Percentiles rank a stretch among this genome's conserved stretches.
phyloP scores from a whole-genome alignment of 2,888 invertebrate species.

The Acleris emargana region DNA sequence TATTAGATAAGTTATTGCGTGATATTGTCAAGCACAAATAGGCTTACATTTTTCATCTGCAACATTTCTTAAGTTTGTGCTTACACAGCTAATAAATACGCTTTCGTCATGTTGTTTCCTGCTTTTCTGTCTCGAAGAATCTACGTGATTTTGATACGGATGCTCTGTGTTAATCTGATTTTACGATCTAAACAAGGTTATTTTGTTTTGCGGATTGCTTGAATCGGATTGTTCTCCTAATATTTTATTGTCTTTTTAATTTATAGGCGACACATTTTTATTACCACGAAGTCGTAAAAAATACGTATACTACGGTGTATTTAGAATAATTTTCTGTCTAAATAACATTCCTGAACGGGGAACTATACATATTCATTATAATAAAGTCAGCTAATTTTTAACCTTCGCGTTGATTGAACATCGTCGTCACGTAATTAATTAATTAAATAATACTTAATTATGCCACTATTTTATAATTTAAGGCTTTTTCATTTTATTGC shows the following conservation, averaged over 20 bases:
- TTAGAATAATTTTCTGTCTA: slow-evolving; percentile 49
- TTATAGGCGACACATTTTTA: slow-evolving; percentile 59
- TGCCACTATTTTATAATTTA: slow-evolving; percentile 66
- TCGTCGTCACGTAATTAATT: slow-evolving; percentile 74
- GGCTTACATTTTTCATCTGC: slow-evolving; percentile 1
- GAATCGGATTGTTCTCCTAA: slow-evolving; percentile 53
- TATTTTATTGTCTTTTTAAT: slow-evolving; percentile 63
- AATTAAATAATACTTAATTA: slow-evolving; percentile 71
- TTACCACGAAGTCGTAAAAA: slow-evolving; percentile 58
- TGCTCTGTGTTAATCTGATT: slow-evolving; percentile 45
- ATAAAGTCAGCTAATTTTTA: slow-evolving; percentile 70
- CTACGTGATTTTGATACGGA: slow-evolving; percentile 42
- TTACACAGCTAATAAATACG: background rate
- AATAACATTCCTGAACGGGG: slow-evolving; percentile 46
- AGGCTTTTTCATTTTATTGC: slow-evolving; percentile 66
- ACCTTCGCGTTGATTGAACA: slow-evolving; percentile 71
- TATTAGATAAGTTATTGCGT: slow-evolving; percentile 37
- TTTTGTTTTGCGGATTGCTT: slow-evolving; percentile 51
- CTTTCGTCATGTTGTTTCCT: background rate
- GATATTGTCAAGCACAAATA: slow-evolving; percentile 14
- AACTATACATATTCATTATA: slow-evolving; percentile 67
- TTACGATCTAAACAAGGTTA: slow-evolving; percentile 56
- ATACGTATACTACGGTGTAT: slow-evolving; percentile 40
- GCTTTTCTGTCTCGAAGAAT: slow-evolving; percentile 5
- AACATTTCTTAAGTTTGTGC: slow-evolving; percentile 10